Percentiles rank a stretch among this genome's conserved stretches.
These are phyloP conservation scores for Nineta flava DNA, from an alignment of 2,888 invertebrate species.

Conservation along the genomic window DNA sequence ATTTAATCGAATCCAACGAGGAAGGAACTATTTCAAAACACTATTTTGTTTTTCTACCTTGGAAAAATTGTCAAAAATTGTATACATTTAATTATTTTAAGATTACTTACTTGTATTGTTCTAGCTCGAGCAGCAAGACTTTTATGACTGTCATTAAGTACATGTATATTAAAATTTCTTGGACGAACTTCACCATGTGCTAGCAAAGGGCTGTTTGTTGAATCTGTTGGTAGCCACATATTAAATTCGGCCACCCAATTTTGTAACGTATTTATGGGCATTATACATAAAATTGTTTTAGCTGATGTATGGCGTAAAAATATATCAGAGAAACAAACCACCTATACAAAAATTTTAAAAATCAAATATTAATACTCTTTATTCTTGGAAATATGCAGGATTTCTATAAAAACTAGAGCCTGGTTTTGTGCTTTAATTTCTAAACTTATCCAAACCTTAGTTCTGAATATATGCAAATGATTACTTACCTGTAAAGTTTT, in stretches of 20 bases:
- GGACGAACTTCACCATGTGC: constrained; percentile 52
- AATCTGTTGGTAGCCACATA: constrained; percentile 82
- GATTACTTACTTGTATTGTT: constrained; percentile 46
- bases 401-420: no score
- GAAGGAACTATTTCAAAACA: constrained; percentile 5
- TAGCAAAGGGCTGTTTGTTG: constrained; percentile 35
- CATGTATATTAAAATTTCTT: constrained; percentile 72
- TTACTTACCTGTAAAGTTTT: constrained; percentile 64
- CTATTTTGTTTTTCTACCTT: no score
- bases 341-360: constrained; percentile 25
- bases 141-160: constrained; percentile 89
- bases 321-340: constrained; percentile 91
- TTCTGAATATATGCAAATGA: no score
- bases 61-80: no score
- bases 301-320: constrained; percentile 81
- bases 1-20: no score
- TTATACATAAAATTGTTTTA: constrained; percentile 83
- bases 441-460: no score
- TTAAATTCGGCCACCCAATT: constrained; percentile 97
- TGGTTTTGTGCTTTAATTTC: no score
- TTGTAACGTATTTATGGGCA: constrained; percentile 96
- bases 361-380: neutral
- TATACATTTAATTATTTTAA: neutral
- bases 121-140: constrained; percentile 74
- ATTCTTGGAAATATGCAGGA: neutral